Conservation (phyloP, 2,888 invertebrate genomes). For the Cheilosia vernalis region DNA sequence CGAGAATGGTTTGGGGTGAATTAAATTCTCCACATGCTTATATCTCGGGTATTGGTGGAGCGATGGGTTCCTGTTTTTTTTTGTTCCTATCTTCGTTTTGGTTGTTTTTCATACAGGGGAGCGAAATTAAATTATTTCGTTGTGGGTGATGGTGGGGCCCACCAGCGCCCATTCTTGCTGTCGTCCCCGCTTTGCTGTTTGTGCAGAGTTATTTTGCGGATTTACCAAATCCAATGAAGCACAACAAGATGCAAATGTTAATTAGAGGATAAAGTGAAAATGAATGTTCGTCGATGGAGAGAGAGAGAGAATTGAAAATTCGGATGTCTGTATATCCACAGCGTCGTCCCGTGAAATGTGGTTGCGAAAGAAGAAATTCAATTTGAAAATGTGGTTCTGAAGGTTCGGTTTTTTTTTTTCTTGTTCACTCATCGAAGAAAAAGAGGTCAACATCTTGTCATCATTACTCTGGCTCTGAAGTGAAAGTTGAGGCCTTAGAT, state of each 20-base stretch:
- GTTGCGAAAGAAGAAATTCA: constrained; percentile 21
- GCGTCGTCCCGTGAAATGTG: constrained; percentile 50
- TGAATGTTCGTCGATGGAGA: constrained; percentile 14
- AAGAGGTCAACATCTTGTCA: constrained; percentile 50
- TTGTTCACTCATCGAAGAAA: not conserved
- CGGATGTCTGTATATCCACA: constrained; percentile 4
- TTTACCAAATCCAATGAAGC: constrained; percentile 52
- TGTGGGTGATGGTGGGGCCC: not conserved
- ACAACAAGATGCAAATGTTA: constrained; percentile 52
- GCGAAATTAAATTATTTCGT: constrained; percentile 62
- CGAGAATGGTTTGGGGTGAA: constrained; percentile 37
- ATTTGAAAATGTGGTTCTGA: constrained; percentile 21
- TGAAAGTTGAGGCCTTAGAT: constrained; percentile 46
- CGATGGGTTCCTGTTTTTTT: constrained; percentile 10
- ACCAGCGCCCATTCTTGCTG: not conserved
- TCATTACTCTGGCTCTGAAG: constrained; percentile 30
- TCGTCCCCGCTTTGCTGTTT: constrained; percentile 32
- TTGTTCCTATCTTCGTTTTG: constrained; percentile 9
- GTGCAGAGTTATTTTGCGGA: constrained; percentile 39
- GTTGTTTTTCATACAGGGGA: constrained; percentile 21
- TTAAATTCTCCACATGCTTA: constrained; percentile 51
- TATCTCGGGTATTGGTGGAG: constrained; percentile 14
- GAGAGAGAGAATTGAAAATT: not conserved
- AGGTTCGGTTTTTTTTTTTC: constrained; percentile 20
- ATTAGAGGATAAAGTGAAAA: constrained; percentile 53